phyloP scores from a whole-genome alignment of 2,113 vertebrate genomes.

The Rhinoderma darwinii region DNA sequence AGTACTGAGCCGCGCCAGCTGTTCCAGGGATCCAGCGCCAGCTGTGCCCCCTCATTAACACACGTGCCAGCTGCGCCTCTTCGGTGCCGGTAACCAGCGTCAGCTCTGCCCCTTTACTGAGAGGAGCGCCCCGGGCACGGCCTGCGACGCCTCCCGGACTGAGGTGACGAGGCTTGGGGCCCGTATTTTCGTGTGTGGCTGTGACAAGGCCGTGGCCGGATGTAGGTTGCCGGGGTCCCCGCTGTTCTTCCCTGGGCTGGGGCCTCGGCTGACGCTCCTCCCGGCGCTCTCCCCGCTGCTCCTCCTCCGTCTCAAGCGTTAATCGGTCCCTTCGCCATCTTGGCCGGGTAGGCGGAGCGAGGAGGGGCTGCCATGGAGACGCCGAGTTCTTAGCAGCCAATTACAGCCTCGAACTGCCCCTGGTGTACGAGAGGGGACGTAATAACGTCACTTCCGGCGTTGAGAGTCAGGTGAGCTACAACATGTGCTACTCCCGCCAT shows the following conservation, averaged over 20 bases:
- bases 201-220: not conserved
- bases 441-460: not conserved
- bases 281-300: slow-evolving; percentile 15
- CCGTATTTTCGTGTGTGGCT: not conserved
- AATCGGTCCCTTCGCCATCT: slow-evolving; percentile 44
- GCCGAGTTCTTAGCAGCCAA: not conserved
- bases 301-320: slow-evolving; percentile 27
- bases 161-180: not conserved
- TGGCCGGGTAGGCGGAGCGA: slow-evolving; percentile 39
- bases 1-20: not conserved
- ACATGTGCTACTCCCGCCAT: not conserved
- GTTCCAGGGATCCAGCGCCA: not conserved
- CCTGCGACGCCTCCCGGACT: not conserved
- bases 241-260: not conserved
- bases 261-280: not conserved
- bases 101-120: not conserved
- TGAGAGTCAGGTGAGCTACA: not conserved
- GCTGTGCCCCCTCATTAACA: not conserved
- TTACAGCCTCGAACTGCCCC: not conserved
- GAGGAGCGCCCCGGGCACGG: not conserved
- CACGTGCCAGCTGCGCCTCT: not conserved
- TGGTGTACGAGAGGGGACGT: not conserved
- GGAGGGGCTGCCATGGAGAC: slow-evolving; percentile 56
- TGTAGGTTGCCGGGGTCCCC: not conserved
- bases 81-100: not conserved